These are phyloP conservation scores for Zoanthus gigantus DNA, from an alignment of 92 coral and sea anemone species.

Conservation along the genomic window DNA sequence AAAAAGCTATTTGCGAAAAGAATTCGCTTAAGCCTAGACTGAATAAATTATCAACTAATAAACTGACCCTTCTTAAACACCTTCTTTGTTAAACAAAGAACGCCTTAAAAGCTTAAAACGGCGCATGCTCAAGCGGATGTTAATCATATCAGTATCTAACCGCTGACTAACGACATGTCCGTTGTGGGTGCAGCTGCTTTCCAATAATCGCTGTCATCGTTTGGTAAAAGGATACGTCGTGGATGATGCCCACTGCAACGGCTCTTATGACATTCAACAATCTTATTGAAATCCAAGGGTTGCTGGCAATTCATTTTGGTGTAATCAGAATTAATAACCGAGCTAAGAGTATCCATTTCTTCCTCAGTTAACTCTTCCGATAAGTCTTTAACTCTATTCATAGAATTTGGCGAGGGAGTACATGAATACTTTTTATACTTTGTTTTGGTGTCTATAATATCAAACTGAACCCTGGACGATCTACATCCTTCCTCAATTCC, in stretches of 20 bases:
- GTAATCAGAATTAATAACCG: neutral
- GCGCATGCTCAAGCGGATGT: neutral
- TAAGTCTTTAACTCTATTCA: conserved; percentile 4
- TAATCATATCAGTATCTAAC: neutral
- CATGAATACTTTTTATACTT: neutral
- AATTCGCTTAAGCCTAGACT: too few relatives aligned
- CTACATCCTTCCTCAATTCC: neutral
- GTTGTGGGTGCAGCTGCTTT: neutral
- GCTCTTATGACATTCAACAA: neutral
- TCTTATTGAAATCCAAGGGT: neutral
- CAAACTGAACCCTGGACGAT: neutral
- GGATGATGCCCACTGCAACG: neutral
- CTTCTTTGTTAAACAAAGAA: neutral
- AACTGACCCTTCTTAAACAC: neutral
- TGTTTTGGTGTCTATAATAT: neutral
- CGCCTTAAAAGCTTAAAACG: neutral
- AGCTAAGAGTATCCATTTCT: conserved; percentile 4
- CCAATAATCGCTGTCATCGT: conserved; percentile 22
- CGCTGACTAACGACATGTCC: neutral
- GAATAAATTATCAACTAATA: neutral
- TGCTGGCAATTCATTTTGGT: neutral
- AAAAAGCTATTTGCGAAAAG: too few relatives aligned
- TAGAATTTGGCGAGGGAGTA: conserved; percentile 17
- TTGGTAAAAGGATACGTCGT: conserved; percentile 17
- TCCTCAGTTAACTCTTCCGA: conserved; percentile 24